These are phyloP conservation scores for Heliconius eleuchia DNA, from an alignment of 1,140 invertebrate species.

Conservation along the genomic window DNA sequence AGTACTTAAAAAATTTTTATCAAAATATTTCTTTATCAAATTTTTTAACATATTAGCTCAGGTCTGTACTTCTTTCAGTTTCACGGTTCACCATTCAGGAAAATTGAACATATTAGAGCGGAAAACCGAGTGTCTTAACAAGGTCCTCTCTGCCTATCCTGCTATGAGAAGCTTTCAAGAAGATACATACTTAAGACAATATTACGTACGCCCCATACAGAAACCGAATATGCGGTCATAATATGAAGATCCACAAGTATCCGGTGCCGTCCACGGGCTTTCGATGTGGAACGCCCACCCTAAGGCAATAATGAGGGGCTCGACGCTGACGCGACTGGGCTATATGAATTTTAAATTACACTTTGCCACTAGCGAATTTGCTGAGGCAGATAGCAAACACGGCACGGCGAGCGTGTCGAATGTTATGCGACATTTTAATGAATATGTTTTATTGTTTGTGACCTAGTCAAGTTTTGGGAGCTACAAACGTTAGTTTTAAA, in stretches of 20 bases:
- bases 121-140: too few relatives aligned
- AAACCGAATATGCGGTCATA: neutral
- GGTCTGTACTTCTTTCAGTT: too few relatives aligned
- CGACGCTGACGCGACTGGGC: constrained; percentile 53
- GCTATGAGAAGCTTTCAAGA: too few relatives aligned
- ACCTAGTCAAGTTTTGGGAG: too few relatives aligned
- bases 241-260: constrained; percentile 22
- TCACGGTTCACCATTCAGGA: too few relatives aligned
- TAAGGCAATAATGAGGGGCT: constrained; percentile 63
- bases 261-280: constrained; percentile 25
- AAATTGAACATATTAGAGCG: too few relatives aligned
- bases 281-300: constrained; percentile 23
- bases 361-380: constrained; percentile 65
- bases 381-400: constrained; percentile 61
- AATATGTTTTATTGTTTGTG: constrained; percentile 15
- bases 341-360: constrained; percentile 76
- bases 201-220: neutral
- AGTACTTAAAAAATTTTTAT: too few relatives aligned
- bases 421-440: constrained; percentile 32
- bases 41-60: too few relatives aligned
- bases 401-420: constrained; percentile 28
- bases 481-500: too few relatives aligned
- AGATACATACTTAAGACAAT: neutral
- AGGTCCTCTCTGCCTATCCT: too few relatives aligned
- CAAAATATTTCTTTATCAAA: too few relatives aligned